These are phyloP conservation scores for Argyresthia albistria DNA, from an alignment of 2,888 invertebrate genomes.

Conservation along the genomic window DNA sequence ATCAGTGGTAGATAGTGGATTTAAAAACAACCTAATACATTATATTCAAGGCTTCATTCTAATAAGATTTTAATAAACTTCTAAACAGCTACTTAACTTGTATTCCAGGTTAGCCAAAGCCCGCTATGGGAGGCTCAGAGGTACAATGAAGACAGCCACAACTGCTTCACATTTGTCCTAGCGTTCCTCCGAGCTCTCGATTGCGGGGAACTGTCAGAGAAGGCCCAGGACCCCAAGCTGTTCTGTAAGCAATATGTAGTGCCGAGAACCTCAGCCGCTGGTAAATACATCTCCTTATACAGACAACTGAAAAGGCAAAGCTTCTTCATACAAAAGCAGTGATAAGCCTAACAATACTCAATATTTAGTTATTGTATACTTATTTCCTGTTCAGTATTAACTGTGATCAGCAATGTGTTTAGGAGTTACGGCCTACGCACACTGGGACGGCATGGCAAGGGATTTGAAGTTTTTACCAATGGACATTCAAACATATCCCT, in stretches of 20 bases:
- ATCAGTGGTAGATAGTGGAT: no score
- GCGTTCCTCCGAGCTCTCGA: conserved; percentile 82
- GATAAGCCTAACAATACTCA: conserved; percentile 17
- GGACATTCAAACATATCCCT: no score
- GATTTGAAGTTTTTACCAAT: no score
- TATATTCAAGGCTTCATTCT: no score
- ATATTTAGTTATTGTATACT: background rate
- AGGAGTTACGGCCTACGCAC: no score
- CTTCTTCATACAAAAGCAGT: conserved; percentile 62
- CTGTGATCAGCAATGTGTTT: conserved; percentile 61
- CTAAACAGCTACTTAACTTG: no score
- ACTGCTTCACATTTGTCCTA: conserved; percentile 90
- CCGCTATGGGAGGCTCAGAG: conserved; percentile 76
- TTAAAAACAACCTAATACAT: no score
- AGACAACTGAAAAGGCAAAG: conserved; percentile 75
- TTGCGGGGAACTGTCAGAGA: conserved; percentile 79
- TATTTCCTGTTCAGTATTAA: conserved; percentile 45
- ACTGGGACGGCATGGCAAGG: no score
- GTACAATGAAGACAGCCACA: conserved; percentile 84
- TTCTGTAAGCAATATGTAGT: conserved; percentile 89
- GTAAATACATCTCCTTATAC: conserved; percentile 88
- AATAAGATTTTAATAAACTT: no score
- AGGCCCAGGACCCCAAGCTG: conserved; percentile 76
- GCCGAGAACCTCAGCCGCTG: conserved; percentile 84
- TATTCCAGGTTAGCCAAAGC: conserved; percentile 62